Base-by-base conservation (phyloP, 2,797 vertebrate species). In the Caiman crocodilus region DNA sequence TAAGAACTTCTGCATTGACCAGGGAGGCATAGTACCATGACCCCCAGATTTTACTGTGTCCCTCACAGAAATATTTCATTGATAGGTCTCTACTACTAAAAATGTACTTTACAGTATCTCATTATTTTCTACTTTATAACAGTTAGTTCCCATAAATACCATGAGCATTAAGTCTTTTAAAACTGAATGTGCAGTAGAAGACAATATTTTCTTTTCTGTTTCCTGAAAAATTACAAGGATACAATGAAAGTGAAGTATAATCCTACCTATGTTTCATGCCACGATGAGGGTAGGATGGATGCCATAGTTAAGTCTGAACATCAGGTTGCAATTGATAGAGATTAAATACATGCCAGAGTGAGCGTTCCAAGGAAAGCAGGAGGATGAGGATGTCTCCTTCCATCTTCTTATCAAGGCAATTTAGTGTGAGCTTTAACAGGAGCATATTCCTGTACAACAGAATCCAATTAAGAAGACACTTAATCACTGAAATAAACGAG, bases 261-360 rank as follows among this genome's bases (percentile, higher is more conserved):
- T 80, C 84, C 95, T 90, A 87, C 61, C 79, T 93, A 85, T 79
- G 87, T 77, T 91, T 76, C 82, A 73, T 2, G 11, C 91, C 90
- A 79, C 94, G 94, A 84, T 57, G 84, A 32, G 84, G 55, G 65
- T 90, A 90, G 95, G 35, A 87, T 88, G 94, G 96, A 95, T 92
- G 88, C 90, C 85, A 85, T 35, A 88, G 95, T 95, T 96, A 96
- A 92, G 92, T 82, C 90, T 88, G 90, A 94, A 90, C 81, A 92
- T 95, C 87, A 92, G 96, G 76, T 94, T 95, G 95, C 88, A 96
- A 96, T 88, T 92, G 78, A 75, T 86, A 93, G 93, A 96, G 92
- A 95, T 96, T 95, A 96, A 96, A 96, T 84, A 89, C 91, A 86
- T 65, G 23, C 92, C 87, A 93, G 89, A 93, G 84, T 80, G 94